A percentile compares a stretch with the other conserved stretches of the same genome.
Conservation (phyloP, 2,888 invertebrate species). For the Ormyrus pomaceus region DNA sequence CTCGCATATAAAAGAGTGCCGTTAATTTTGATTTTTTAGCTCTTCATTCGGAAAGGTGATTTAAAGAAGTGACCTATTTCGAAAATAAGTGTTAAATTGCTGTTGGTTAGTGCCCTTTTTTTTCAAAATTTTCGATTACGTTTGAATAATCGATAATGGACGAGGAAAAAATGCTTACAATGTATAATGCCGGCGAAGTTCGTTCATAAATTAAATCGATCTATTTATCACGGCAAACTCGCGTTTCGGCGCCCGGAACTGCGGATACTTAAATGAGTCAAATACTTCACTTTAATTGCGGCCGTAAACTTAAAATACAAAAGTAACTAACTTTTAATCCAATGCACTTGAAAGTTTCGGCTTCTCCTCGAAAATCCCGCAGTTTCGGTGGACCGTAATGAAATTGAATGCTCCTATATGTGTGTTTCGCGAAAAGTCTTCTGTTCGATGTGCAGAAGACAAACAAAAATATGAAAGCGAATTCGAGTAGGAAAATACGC, state of each 20-base stretch:
- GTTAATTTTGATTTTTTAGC: no score
- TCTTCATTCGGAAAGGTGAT: no score
- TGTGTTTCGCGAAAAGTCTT: neutral
- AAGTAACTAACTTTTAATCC: conserved; percentile 32
- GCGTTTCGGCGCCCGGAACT: neutral
- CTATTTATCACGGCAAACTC: conserved; percentile 3
- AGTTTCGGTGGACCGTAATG: no score
- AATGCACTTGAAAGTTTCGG: neutral
- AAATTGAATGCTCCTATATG: no score
- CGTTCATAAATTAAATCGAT: conserved; percentile 14
- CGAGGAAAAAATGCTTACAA: neutral
- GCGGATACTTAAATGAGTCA: neutral
- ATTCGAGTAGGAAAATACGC: neutral
- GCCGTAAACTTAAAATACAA: conserved; percentile 33
- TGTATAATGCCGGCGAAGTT: neutral
- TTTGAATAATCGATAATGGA: no score
- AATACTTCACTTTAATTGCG: conserved; percentile 38
- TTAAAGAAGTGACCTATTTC: no score
- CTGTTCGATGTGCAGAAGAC: neutral
- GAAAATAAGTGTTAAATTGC: no score
- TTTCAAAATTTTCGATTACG: no score
- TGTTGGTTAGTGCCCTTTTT: no score
- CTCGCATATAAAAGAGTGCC: no score
- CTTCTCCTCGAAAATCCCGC: neutral
- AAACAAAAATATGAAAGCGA: neutral